Percentiles rank a stretch among this genome's conserved stretches.
phyloP scores from a whole-genome alignment of 1,140 invertebrate genomes.

The Antheraea mylitta region DNA sequence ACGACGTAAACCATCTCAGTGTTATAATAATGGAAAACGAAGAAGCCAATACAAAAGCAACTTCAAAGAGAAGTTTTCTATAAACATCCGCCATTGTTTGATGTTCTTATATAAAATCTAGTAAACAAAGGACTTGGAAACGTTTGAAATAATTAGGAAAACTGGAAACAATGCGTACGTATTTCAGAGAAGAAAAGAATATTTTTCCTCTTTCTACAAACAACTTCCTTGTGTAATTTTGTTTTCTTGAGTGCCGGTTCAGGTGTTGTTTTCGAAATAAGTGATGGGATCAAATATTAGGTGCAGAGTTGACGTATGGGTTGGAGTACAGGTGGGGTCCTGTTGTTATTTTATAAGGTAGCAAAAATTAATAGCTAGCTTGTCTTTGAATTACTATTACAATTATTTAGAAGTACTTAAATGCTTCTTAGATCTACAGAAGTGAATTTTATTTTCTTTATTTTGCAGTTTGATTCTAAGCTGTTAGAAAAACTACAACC shows the following conservation, averaged over 20 bases:
- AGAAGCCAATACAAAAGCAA: not conserved
- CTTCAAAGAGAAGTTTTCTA: not conserved
- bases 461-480: too few relatives aligned
- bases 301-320: conserved; percentile 25
- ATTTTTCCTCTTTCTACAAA: not conserved
- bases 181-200: not conserved
- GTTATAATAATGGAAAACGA: not conserved
- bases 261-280: conserved; percentile 26
- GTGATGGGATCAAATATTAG: conserved; percentile 24
- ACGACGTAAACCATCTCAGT: not conserved
- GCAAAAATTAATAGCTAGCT: too few relatives aligned
- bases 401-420: too few relatives aligned
- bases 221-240: not conserved
- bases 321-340: not conserved
- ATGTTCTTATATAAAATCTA: not conserved
- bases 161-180: not conserved
- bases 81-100: not conserved
- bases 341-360: too few relatives aligned
- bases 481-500: too few relatives aligned
- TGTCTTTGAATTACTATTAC: too few relatives aligned
- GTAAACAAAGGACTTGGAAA: conserved; percentile 2
- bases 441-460: too few relatives aligned
- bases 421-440: too few relatives aligned
- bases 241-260: conserved; percentile 14
- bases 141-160: conserved; percentile 1